These are phyloP conservation scores for Loripinus fragilis DNA, from an alignment of 2,888 invertebrate species.

Conservation along the genomic window DNA sequence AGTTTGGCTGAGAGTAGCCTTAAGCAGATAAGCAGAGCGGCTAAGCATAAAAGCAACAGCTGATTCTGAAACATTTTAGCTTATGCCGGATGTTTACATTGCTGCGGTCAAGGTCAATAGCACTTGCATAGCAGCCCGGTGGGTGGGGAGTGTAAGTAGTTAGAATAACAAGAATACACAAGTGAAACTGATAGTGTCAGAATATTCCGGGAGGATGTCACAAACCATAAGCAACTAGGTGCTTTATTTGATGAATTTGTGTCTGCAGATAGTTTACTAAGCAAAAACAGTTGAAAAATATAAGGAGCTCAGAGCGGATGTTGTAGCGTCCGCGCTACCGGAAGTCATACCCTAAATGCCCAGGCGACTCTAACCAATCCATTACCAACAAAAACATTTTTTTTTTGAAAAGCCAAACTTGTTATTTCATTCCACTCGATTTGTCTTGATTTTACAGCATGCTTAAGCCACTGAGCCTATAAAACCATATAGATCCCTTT, in stretches of 20 bases:
- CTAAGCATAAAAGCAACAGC: not conserved
- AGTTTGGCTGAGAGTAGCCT: conserved; percentile 6
- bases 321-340: not conserved
- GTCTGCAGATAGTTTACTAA: not conserved
- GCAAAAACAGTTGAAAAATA: not conserved
- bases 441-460: not conserved
- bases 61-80: not conserved
- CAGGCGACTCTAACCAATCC: too few relatives aligned
- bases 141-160: not conserved
- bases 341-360: too few relatives aligned
- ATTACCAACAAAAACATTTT: too few relatives aligned
- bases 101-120: conserved; percentile 2
- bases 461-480: not conserved
- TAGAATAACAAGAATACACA: not conserved
- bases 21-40: not conserved
- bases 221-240: not conserved
- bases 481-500: not conserved
- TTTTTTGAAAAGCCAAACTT: too few relatives aligned
- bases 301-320: conserved; percentile 6
- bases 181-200: not conserved
- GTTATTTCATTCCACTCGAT: too few relatives aligned
- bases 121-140: not conserved
- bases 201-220: not conserved
- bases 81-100: conserved; percentile 5
- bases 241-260: not conserved